Base-by-base conservation (phyloP, 2,113 vertebrate species). In the Ameiurus melas region DNA sequence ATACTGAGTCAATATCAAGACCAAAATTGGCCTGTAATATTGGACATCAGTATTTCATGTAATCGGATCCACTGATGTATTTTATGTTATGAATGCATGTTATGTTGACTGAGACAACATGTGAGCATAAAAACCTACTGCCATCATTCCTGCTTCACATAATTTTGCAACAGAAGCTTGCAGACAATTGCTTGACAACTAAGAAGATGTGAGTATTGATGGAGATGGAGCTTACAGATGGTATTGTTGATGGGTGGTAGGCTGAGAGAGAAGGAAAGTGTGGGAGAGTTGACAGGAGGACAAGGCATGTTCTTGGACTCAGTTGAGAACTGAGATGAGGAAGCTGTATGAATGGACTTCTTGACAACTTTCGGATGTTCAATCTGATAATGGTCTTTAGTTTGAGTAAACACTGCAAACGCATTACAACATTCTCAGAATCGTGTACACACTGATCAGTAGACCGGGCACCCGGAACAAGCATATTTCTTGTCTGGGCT, bases 281-380 rank as follows among this genome's bases (percentile, higher is more conserved):
- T 90, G 86, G 89, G 86, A 87, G 81, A 87, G 71, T 53, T 84
- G 77, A 87, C 75, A 85, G 36, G 84, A 86, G 89, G 66, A 83
- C 30, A 75, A 47, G 77, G 68, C 86, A 71, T 88, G 87, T 88
- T 80, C 71, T 85, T 86, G 84, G 80, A 88, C 83, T 79, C 51
- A 5, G 47, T 57, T 57, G 55, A 75, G 62, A 64, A 85, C 58
- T 57, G 73, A 80, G 30, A 85, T 36, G 55, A 66, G 83, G 60
- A 85, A 80, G 51, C 77, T 90, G 79, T 64, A 80, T 90, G 71
- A 84, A 84, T 43, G 62, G 16, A 64, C 83, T 81, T 77, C 27
- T 83, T 73, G 68, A 43, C 80, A 83, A 77, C 68, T 47, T 77
- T 47, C 17, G 27, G 39, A 53, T 47, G 3, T n/a, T n/a, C n/a